phyloP scores from a whole-genome alignment of 2,888 invertebrate species.

The Ceriagrion tenellum region DNA sequence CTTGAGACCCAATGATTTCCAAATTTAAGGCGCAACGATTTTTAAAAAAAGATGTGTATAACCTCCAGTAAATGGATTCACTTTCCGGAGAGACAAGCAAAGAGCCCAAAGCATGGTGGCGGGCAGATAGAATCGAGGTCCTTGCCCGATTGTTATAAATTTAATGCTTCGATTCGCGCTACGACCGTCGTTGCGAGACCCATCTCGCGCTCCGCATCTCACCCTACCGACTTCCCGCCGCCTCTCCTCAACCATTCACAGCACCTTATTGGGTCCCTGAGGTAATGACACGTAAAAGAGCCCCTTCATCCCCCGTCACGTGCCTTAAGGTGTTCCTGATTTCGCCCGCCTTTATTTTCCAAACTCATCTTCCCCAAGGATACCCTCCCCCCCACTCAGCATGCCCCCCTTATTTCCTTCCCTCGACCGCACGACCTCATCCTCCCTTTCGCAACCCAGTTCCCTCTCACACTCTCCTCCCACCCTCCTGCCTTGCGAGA shows the following conservation, averaged over 20 bases:
- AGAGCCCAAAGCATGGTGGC: no score
- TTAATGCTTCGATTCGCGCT: background rate
- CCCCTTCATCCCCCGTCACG: background rate
- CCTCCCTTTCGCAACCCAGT: background rate
- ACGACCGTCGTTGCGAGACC: background rate
- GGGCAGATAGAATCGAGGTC: no score
- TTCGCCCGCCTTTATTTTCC: slow-evolving; percentile 6
- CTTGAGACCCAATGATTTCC: no score
- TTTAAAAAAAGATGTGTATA: no score
- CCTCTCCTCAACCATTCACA: background rate
- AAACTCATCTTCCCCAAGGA: background rate
- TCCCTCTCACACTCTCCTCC: background rate
- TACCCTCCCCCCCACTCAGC: no score
- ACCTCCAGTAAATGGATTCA: no score
- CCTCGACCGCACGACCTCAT: background rate
- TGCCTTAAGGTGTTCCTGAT: slow-evolving; percentile 19
- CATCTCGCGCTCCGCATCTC: background rate
- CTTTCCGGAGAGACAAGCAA: no score
- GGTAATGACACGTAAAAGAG: background rate
- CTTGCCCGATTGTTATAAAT: background rate
- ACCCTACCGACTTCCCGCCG: background rate
- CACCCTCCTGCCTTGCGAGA: background rate
- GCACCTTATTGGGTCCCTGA: background rate
- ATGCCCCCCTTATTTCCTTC: background rate
- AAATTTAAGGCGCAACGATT: no score